phyloP scores from a whole-genome alignment of 2,113 vertebrate species.

The Cavia aperea region DNA sequence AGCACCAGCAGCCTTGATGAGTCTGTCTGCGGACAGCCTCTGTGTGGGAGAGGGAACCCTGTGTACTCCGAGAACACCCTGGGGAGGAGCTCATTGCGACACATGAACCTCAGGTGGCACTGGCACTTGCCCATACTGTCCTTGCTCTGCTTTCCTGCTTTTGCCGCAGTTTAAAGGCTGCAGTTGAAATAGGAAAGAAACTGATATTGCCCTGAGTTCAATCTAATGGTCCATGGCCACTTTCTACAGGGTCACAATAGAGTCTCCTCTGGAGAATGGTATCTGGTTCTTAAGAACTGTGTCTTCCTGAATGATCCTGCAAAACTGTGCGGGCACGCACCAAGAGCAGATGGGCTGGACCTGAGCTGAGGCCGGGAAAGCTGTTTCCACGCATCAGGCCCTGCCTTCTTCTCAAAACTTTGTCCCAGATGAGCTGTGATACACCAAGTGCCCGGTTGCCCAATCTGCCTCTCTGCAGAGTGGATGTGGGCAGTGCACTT shows the following conservation, averaged over 20 bases:
- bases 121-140: background rate
- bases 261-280: background rate
- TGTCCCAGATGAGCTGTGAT: background rate
- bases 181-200: background rate
- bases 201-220: background rate
- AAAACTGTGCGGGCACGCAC: background rate
- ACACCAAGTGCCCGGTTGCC: background rate
- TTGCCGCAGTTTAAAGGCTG: background rate
- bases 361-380: background rate
- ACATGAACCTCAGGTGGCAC: background rate
- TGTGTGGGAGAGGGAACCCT: background rate
- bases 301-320: background rate
- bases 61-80: background rate
- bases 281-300: background rate
- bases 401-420: background rate
- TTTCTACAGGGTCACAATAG: background rate
- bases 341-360: background rate
- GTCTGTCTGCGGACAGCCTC: background rate
- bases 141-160: background rate
- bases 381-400: background rate
- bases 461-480: background rate
- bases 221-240: background rate
- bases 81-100: background rate
- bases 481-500: background rate
- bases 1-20: background rate